Evolutionary conservation across 1,140 invertebrate species (phyloP), one percentile per base, ranked within the genome.

Genomic region (Apis dorsata): DNA sequence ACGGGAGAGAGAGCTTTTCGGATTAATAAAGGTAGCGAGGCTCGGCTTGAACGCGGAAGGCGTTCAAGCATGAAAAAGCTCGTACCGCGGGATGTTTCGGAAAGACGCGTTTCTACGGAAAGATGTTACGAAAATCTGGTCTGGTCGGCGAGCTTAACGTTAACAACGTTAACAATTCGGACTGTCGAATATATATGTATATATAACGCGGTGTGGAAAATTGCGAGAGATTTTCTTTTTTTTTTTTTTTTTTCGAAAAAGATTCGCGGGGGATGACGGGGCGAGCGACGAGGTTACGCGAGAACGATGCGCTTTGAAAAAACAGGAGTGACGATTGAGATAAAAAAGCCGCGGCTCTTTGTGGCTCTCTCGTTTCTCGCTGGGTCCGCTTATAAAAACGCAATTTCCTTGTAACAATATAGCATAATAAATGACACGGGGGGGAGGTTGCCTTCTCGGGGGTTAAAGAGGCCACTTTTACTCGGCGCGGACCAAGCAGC

Each of bases 321-420:
- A 76, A 77, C 53, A 57, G 4, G 55, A 19, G 49, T 51, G 55
- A 57, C 51, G 70, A 49, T 55, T 51, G 72, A 59, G 83, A 80
- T 78, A 87, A 79, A 75, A 80, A 69, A 73, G 60, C 15, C 5
- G 59, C 19, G 12, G 21, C 75, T 66, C 72, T 84, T 84, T 83
- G 80, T 76, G 71, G 76, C 60, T 81, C 63, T 69, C 71, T 85
- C 73, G 34, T 44, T 68, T 84, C 83, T 75, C 84, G 65, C 76
- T 62, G 89, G 79, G 82, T 85, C 84, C 87, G 90, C 90, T 92
- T 91, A 91, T 90, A 93, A 93, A 93, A 93, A 94, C 91, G 90
- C 90, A 93, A 93, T 94, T 94, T 93, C 89, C 92, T 93, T 93
- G 90, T 91, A 92, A 93, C 91, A 93, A 93, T 93, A 93, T 93